Base-by-base conservation (phyloP, 2,797 vertebrate species). In the Octomys mimax region DNA sequence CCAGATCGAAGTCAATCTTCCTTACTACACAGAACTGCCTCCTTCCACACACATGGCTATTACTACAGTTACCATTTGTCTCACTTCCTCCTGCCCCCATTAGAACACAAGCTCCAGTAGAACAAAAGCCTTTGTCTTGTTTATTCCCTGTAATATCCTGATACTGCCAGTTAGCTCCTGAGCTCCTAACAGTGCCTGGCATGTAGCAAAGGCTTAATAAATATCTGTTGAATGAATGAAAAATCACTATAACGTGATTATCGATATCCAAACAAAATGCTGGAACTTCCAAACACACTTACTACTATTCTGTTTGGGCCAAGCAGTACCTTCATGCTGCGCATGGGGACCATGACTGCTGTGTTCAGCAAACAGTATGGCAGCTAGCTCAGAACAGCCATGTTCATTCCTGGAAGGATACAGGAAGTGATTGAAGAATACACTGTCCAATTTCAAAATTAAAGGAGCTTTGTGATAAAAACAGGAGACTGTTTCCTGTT, bases 141-240 rank as follows among this genome's bases (percentile, higher is more conserved):
- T 31, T 22, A 22, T 46, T 87, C 92, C 68, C 33, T 78, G 28
- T 12, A 81, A 36, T 59, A n/a, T 57, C 59, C 59, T 68, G 66
- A 68, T 68, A n/a, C 66, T 68, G 33, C 18, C 33, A 19, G 31
- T 66, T 33, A 66, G 31, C 64, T 68, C n/a, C 66, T 24, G 10
- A 81, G 33, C 39, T 87, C 82, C 10, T 18, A 42, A 42, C 31
- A 80, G 36, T 57, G 36, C 31, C 16, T 62, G 80, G 33, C 49
- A 73, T 22, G 19, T 2, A 68, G 71, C 36, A 77, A 84, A 73
- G 31, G 75, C 6, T 83, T 80, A 90, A 31, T 78, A 87, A 95
- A n/a, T 81, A 77, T 64, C 61, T 92, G 31, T 13, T 91, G 70
- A 96, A 78, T 70, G 62, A 68, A 77, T 52, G 11, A 87, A 75